Conservation (phyloP, 2,113 vertebrate species). For the Empidonax alnorum region DNA sequence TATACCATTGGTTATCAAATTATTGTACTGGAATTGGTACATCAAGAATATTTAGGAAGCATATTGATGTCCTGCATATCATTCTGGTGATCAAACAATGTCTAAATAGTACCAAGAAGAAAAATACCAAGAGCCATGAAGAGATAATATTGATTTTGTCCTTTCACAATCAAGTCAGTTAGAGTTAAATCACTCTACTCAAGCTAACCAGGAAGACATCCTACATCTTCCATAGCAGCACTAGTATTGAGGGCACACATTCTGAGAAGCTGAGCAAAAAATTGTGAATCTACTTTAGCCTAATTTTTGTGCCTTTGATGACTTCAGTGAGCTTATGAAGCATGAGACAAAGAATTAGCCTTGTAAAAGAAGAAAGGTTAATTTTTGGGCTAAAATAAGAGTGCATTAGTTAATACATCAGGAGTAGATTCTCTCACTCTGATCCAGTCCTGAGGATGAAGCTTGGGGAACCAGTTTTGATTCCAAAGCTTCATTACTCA, state of each 20-base stretch:
- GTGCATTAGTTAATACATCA: not conserved
- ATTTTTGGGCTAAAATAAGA: not conserved
- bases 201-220: not conserved
- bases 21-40: not conserved
- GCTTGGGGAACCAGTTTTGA: not conserved
- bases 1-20: not conserved
- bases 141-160: not conserved
- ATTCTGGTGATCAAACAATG: not conserved
- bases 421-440: not conserved
- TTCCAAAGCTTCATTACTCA: not conserved
- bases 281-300: not conserved
- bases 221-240: not conserved
- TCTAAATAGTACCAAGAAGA: not conserved
- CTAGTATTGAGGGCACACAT: not conserved
- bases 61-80: not conserved
- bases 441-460: not conserved
- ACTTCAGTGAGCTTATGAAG: not conserved
- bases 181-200: not conserved
- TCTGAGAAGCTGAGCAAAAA: not conserved
- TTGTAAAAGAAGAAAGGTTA: not conserved
- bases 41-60: not conserved
- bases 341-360: not conserved
- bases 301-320: not conserved
- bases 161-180: not conserved
- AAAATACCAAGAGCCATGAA: not conserved